Evolutionary conservation across 2,113 vertebrate species (phyloP).

Genomic region (Corydoras maculifer): DNA sequence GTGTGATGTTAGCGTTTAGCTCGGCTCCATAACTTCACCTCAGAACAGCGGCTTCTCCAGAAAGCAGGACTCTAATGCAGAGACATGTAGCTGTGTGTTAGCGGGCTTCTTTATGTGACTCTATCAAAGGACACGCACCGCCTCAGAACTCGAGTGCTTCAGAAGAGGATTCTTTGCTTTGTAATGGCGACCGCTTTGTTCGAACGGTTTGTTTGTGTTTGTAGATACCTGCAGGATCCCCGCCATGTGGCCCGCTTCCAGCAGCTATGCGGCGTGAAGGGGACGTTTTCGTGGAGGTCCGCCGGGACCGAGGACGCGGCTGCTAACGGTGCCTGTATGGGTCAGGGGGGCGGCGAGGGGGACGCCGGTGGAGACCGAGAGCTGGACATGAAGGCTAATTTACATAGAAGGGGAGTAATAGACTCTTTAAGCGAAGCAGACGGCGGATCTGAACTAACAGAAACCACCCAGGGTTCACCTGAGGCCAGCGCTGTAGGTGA

Average conservation of each 20-base stretch:
- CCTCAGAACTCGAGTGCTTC: background rate
- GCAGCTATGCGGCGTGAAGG: slow-evolving; percentile 79
- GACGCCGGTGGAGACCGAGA: slow-evolving; percentile 4
- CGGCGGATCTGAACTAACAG: background rate
- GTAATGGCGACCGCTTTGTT: slow-evolving; percentile 53
- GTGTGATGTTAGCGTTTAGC: too few species aligned
- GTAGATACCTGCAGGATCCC: slow-evolving; percentile 76
- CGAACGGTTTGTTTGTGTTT: slow-evolving; percentile 54
- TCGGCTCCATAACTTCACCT: too few species aligned
- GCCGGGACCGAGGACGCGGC: slow-evolving; percentile 24
- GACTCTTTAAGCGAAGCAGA: background rate
- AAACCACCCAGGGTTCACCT: background rate
- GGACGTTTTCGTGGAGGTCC: slow-evolving; percentile 50
- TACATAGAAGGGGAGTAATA: slow-evolving; percentile 44
- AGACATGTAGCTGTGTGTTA: too few species aligned
- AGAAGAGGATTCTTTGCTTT: background rate
- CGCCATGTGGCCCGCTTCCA: slow-evolving; percentile 84
- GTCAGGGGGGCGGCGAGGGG: slow-evolving; percentile 1
- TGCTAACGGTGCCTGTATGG: slow-evolving; percentile 35
- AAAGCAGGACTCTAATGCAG: too few species aligned
- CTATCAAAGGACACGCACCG: background rate
- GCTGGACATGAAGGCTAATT: slow-evolving; percentile 16
- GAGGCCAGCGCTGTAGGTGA: background rate
- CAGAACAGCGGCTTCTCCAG: too few species aligned
- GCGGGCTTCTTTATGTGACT: too few species aligned